Conservation (phyloP, 2,113 vertebrate species). For the Nerophis lumbriciformis region DNA sequence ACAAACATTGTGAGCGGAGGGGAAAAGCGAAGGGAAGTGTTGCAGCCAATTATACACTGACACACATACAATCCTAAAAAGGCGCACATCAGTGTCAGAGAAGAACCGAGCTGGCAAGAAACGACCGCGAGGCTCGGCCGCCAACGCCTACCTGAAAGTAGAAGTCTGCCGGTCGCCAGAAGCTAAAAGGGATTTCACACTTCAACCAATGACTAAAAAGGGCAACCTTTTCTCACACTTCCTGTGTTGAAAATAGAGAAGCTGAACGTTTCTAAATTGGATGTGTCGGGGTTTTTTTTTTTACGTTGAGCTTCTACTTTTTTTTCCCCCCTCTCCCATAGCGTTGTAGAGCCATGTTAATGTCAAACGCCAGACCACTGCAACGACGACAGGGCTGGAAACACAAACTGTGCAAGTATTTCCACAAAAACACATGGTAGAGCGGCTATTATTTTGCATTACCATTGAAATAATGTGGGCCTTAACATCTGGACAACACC, state of each 20-base stretch:
- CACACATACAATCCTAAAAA: conserved; percentile 32
- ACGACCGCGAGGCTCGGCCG: conserved; percentile 28
- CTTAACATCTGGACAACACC: too few species aligned
- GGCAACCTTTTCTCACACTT: conserved; percentile 55
- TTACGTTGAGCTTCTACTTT: conserved; percentile 31
- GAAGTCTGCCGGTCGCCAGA: conserved; percentile 38
- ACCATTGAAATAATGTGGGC: too few species aligned
- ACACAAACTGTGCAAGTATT: not conserved
- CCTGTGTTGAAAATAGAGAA: conserved; percentile 58
- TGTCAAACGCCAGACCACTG: conserved; percentile 12
- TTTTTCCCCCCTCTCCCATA: conserved; percentile 8
- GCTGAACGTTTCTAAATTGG: conserved; percentile 51
- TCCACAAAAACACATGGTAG: not conserved
- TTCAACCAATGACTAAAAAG: conserved; percentile 55
- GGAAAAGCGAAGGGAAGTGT: conserved; percentile 23
- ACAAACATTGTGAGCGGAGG: conserved; percentile 3
- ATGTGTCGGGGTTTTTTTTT: conserved; percentile 17
- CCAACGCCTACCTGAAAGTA: conserved; percentile 55
- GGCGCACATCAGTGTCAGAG: conserved; percentile 37
- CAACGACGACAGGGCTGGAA: not conserved
- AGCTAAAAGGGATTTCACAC: conserved; percentile 56
- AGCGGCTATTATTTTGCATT: too few species aligned
- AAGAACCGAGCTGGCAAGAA: conserved; percentile 45
- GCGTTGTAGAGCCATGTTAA: conserved; percentile 37
- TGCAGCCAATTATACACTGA: conserved; percentile 26